Conservation (phyloP, 2,797 vertebrate species). For the Hipposideros larvatus region DNA sequence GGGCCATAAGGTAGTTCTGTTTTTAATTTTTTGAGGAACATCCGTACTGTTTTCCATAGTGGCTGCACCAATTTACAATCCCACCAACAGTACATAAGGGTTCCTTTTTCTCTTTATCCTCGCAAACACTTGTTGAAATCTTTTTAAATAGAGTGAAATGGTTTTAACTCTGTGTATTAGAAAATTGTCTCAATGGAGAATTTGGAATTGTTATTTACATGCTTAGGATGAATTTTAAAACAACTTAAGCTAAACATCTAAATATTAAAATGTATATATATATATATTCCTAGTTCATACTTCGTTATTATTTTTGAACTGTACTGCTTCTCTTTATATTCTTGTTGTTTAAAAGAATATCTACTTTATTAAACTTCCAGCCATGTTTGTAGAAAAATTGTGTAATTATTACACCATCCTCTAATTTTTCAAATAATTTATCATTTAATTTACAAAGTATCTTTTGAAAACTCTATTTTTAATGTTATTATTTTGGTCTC, state of each 20-base stretch:
- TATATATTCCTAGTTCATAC: not conserved
- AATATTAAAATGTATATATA: not conserved
- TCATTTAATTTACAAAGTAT: conserved; percentile 37
- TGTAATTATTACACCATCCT: not conserved
- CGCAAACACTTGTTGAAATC: not conserved
- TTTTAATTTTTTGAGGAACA: too few relatives aligned
- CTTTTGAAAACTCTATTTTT: conserved; percentile 46
- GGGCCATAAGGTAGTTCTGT: too few relatives aligned
- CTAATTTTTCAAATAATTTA: conserved; percentile 41
- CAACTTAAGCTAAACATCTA: not conserved
- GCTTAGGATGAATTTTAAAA: too few relatives aligned
- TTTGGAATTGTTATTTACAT: conserved; percentile 8
- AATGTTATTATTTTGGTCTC: not conserved
- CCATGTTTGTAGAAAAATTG: conserved; percentile 7
- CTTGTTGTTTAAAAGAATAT: conserved; percentile 42
- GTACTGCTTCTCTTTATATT: not conserved
- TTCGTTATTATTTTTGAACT: conserved; percentile 24
- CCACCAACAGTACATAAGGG: too few relatives aligned
- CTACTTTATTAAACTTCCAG: not conserved
- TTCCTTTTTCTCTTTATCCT: too few relatives aligned
- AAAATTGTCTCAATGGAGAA: conserved; percentile 11
- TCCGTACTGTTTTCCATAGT: too few relatives aligned
- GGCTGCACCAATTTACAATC: too few relatives aligned
- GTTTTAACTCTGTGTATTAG: not conserved
- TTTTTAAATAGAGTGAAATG: conserved; percentile 28